These are phyloP conservation scores for Palloptera scutellata DNA, from an alignment of 2,888 invertebrate species.

Conservation along the genomic window DNA sequence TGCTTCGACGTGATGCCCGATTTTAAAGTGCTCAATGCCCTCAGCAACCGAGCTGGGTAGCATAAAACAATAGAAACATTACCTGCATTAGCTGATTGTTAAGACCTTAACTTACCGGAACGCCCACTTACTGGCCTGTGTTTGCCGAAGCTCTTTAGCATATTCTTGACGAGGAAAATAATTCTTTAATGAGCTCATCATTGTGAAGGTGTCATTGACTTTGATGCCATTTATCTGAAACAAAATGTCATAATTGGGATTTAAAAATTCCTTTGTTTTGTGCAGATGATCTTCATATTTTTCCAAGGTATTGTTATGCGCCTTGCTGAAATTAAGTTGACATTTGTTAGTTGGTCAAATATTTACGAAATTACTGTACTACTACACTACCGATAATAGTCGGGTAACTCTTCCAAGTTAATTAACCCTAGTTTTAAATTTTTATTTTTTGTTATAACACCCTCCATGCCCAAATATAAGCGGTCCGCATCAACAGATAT, in stretches of 20 bases:
- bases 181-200: slow-evolving; percentile 67
- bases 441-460: slow-evolving; percentile 74
- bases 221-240: slow-evolving; percentile 71
- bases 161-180: slow-evolving; percentile 83
- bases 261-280: slow-evolving; percentile 86
- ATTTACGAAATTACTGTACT: not conserved
- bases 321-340: slow-evolving; percentile 7
- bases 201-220: slow-evolving; percentile 54
- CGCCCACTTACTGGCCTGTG: slow-evolving; percentile 93
- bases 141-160: slow-evolving; percentile 83
- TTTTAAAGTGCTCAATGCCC: slow-evolving; percentile 94
- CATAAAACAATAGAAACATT: too few species aligned
- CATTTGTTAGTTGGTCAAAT: not conserved
- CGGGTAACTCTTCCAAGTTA: slow-evolving; percentile 81
- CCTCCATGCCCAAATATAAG: slow-evolving; percentile 87
- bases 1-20: slow-evolving; percentile 91
- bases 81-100: slow-evolving; percentile 18
- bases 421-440: slow-evolving; percentile 84
- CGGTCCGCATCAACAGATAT: slow-evolving; percentile 87
- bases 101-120: slow-evolving; percentile 68
- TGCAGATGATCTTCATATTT: slow-evolving; percentile 82
- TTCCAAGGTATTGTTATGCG: slow-evolving; percentile 59
- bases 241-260: slow-evolving; percentile 86
- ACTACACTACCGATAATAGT: slow-evolving; percentile 77
- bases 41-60: slow-evolving; percentile 79